These are phyloP conservation scores for Cosmorhoe ocellata DNA, from an alignment of 2,888 invertebrate genomes.

Conservation along the genomic window DNA sequence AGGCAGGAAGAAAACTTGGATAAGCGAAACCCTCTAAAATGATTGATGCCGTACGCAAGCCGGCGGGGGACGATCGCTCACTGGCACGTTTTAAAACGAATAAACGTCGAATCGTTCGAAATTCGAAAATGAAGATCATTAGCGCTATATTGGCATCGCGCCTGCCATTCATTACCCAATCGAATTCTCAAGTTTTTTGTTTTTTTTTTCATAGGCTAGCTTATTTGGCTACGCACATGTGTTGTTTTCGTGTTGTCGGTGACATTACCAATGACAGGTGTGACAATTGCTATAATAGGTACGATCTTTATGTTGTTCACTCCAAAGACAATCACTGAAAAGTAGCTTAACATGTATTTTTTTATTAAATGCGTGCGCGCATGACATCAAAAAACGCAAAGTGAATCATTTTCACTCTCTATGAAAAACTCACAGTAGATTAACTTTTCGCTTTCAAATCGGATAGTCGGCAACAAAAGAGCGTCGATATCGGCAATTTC, in stretches of 20 bases:
- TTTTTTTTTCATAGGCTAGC: conserved; percentile 44
- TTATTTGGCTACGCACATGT: too few relatives aligned
- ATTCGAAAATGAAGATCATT: conserved; percentile 79
- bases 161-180: conserved; percentile 58
- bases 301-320: too few relatives aligned
- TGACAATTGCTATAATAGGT: too few relatives aligned
- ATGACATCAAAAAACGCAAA: too few relatives aligned
- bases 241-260: too few relatives aligned
- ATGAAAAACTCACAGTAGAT: not conserved
- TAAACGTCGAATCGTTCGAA: conserved; percentile 75
- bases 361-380: too few relatives aligned
- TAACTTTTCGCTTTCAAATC: conserved; percentile 25
- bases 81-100: conserved; percentile 76
- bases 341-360: too few relatives aligned
- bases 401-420: too few relatives aligned
- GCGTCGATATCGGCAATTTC: conserved; percentile 70
- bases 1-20: conserved; percentile 79
- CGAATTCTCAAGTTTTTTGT: conserved; percentile 49
- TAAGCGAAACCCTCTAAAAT: conserved; percentile 83
- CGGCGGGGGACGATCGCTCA: conserved; percentile 62
- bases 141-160: conserved; percentile 67
- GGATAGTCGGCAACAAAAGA: conserved; percentile 56
- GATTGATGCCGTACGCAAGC: conserved; percentile 74
- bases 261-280: too few relatives aligned
- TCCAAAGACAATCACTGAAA: too few relatives aligned